Evolutionary conservation across 2,113 vertebrate genomes (phyloP), one percentile per base, ranked within the genome.

Genomic region (Clupea harengus): DNA sequence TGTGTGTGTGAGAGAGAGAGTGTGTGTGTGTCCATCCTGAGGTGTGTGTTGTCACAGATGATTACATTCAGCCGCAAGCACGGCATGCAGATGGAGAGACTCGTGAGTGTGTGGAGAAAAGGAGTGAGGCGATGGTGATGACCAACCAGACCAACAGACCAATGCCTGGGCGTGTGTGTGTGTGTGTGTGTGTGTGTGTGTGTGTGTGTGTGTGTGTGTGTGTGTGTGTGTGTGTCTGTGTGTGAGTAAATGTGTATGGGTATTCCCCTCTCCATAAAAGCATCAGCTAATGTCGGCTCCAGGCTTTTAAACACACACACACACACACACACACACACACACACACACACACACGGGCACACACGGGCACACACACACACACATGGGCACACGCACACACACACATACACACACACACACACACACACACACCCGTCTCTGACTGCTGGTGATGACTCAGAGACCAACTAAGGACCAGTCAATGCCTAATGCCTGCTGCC

Each of bases 361-460:
- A 64, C 57, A 64, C 57, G 22, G 11, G 22, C 57, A 54, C 52
- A 54, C 52, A 54, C 82, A 52, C 10, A 81, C 47, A 8, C 20
- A 84, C 44, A 46, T 32, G 72, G 8, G n/a, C n/a, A 60, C n/a
- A 39, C 52, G 32, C 28, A 60, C 54, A n/a, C 15, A 64, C 54
- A 45, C 28, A 45, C 80, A 81, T 15, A 81, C 11, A 81, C 45
- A 81, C 7, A 81, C 72, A 49, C 32, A 39, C 49, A 32, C 60
- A 28, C 44, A 86, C 52, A 84, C 75, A 72, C 82, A 85, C 4
- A 64, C 47, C 15, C 81, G 20, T 22, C 81, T 47, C 81, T 67
- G 54, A 4, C 45, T 54, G 52, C 52, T 54, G 52, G 52, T 54
- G 52, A 54, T 54, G 52, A 54, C 15, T 54, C 52, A 54, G 52